These are phyloP conservation scores for Cotesia chilonis DNA, from an alignment of 1,140 invertebrate genomes.

Conservation along the genomic window DNA sequence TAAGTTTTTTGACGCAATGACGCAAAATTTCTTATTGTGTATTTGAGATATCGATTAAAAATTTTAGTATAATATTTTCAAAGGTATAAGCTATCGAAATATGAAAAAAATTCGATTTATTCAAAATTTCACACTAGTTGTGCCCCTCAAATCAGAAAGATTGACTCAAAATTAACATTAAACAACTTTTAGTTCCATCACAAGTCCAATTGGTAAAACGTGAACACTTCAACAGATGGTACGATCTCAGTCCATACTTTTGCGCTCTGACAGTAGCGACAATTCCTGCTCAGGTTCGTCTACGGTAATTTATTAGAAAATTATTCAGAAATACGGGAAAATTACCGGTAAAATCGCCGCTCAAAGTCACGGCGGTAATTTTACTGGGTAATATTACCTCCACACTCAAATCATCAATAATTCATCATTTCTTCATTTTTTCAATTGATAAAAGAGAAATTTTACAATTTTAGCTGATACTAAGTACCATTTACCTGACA, in stretches of 20 bases:
- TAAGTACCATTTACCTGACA: constrained; percentile 79
- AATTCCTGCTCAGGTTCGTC: constrained; percentile 76
- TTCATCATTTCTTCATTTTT: too few relatives aligned
- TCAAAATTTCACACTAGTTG: too few relatives aligned
- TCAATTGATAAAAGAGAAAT: too few relatives aligned
- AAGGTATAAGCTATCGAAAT: too few relatives aligned
- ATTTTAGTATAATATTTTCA: too few relatives aligned
- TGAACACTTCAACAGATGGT: constrained; percentile 96
- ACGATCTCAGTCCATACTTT: constrained; percentile 89
- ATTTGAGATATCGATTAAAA: too few relatives aligned
- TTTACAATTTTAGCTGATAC: constrained; percentile 69
- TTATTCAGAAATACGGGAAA: neutral
- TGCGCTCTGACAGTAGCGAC: constrained; percentile 81
- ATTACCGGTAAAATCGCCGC: neutral
- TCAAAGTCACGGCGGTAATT: too few relatives aligned
- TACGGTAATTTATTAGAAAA: constrained; percentile 30
- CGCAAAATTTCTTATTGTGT: too few relatives aligned
- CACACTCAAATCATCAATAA: too few relatives aligned
- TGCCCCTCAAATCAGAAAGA: neutral
- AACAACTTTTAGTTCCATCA: constrained; percentile 59
- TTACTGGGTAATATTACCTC: too few relatives aligned
- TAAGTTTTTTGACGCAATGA: too few relatives aligned
- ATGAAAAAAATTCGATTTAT: too few relatives aligned
- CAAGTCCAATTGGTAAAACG: constrained; percentile 87
- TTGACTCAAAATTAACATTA: neutral